Evolutionary conservation across 1,140 invertebrate genomes (phyloP), one percentile per base, ranked within the genome.

Genomic region (Ericerus pela): DNA sequence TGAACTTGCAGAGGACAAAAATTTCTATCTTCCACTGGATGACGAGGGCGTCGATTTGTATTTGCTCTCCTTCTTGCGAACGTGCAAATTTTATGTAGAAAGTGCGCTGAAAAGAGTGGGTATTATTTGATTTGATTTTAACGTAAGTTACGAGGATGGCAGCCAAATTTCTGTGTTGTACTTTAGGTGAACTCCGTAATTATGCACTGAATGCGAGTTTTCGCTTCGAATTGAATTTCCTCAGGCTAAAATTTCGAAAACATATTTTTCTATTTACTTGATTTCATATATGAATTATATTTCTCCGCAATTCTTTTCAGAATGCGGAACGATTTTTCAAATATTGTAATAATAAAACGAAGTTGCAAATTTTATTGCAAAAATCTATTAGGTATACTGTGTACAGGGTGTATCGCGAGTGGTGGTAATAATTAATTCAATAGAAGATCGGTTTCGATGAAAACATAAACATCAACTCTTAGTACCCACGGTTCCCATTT

Each of bases 21-120:
- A 69, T 20, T 47, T 75, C 3, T 24, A 27, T 2, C 26, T 73
- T 2, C 68, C 69, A 0, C 28, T 61, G 27, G 64, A 67, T 11
- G 59, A 66, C 3, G 67, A 55, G 52, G n/a, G 43, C 5, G 51
- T 43, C 2, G 56, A 70, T n/a, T 61, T 66, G 2, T 65, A 63
- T 51, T 66, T 67, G 20, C n/a, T 59, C 0, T 68, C 63, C 43
- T 75, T 72, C 54, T 58, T 75, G 16, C 64, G 74, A 33, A 65
- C 68, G 0, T 72, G 69, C 53, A 74, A 75, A 58, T 75, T 69
- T 66, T 69, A 73, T 47, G 62, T 70, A 0, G 62, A 71, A 14
- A 72, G 69, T 27, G 66, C 69, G 3, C 72, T 70, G 47, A 64
- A 68, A 56, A 63, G 54, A 52, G 66, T 67, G 54, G 62, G 59